These are phyloP conservation scores for Pocota personata DNA, from an alignment of 2,888 invertebrate genomes.

Conservation along the genomic window DNA sequence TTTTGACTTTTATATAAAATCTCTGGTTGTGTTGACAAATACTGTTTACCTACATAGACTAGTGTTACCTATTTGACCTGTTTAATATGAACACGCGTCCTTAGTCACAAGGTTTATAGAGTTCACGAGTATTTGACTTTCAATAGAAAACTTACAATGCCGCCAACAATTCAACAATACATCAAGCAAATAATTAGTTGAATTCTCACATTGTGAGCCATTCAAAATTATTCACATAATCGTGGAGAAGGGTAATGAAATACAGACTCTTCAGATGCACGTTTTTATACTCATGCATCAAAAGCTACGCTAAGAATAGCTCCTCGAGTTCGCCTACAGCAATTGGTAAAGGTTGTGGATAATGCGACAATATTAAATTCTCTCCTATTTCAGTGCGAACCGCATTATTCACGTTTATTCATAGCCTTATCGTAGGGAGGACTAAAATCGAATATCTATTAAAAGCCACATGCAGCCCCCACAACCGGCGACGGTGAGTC, in stretches of 20 bases:
- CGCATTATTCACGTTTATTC: not conserved
- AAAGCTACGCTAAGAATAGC: constrained; percentile 44
- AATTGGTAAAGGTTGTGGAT: constrained; percentile 30
- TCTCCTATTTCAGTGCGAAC: not conserved
- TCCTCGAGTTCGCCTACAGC: constrained; percentile 16
- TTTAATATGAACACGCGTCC: too few relatives aligned
- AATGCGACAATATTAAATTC: constrained; percentile 50
- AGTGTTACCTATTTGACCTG: too few relatives aligned
- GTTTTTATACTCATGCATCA: constrained; percentile 2
- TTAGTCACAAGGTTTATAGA: not conserved
- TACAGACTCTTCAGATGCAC: not conserved
- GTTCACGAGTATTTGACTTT: not conserved
- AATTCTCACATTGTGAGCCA: not conserved
- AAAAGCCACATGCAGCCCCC: not conserved
- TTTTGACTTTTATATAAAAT: too few relatives aligned
- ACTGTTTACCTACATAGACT: too few relatives aligned
- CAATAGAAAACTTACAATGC: not conserved
- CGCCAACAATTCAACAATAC: not conserved
- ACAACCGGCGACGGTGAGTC: not conserved
- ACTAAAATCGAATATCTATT: not conserved
- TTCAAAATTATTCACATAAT: not conserved
- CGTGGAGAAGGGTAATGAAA: not conserved
- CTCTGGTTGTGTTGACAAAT: too few relatives aligned
- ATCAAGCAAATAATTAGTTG: not conserved
- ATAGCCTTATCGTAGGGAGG: not conserved